These are phyloP conservation scores for Limosa lapponica DNA, from an alignment of 2,797 vertebrate species.

Conservation along the genomic window DNA sequence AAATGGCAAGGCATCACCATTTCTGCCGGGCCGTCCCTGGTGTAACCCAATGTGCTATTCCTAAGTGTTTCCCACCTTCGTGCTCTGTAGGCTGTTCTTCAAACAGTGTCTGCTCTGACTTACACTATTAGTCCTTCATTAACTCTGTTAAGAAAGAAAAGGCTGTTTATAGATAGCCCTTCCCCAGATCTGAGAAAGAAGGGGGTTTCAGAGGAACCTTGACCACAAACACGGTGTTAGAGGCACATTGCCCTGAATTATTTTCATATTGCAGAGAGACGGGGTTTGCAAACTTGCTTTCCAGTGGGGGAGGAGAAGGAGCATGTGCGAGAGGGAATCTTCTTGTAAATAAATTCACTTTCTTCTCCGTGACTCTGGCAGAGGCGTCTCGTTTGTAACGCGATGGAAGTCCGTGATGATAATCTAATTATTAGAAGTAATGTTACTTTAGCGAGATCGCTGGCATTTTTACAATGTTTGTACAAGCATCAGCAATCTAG, in stretches of 20 bases:
- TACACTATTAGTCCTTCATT: constrained; percentile 25
- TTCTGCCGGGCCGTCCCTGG: not conserved
- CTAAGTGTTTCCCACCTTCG: constrained; percentile 55
- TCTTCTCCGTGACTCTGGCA: not conserved
- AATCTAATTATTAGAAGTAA: constrained; percentile 55
- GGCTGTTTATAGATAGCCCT: not conserved
- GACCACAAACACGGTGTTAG: not conserved
- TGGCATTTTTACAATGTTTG: constrained; percentile 57
- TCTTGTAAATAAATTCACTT: constrained; percentile 53
- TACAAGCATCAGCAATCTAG: constrained; percentile 46
- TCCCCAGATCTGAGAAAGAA: not conserved
- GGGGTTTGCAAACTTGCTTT: not conserved
- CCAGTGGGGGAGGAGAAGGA: constrained; percentile 24
- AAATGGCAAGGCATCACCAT: constrained; percentile 7
- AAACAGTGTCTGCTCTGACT: constrained; percentile 36
- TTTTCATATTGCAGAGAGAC: not conserved
- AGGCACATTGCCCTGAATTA: not conserved
- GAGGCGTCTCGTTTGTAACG: not conserved
- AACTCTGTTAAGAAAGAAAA: constrained; percentile 7
- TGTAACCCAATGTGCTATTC: constrained; percentile 34
- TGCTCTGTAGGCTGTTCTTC: constrained; percentile 61
- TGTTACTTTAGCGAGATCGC: not conserved
- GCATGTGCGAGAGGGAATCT: not conserved
- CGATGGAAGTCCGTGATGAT: not conserved
- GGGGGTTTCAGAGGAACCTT: not conserved